Base-by-base conservation (phyloP, 92 coral and sea anemone species). In the Muricea muricata region DNA sequence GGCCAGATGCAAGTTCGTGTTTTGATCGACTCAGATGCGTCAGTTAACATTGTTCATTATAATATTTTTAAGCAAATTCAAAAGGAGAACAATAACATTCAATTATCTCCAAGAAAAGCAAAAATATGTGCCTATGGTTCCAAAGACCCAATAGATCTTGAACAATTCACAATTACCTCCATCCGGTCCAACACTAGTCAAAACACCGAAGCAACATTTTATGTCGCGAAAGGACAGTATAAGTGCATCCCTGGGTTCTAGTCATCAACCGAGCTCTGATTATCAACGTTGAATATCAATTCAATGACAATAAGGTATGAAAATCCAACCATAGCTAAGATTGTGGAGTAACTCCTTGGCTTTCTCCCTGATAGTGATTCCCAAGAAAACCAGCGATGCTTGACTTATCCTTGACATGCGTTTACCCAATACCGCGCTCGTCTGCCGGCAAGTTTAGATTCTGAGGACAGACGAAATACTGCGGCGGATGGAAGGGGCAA, bases 401-500 rank as follows among this genome's bases (percentile, higher is more conserved):
- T 76, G 86, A 33, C 74, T 90, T 8, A 91, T 50, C 5, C 68
- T 86, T 1, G 79, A 83, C 75, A 90, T 83, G 89, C 75, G 72
- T 40, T 37, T 75, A 30, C 93, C 91, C 0, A 91, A 91, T 65
- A 40, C 70, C 14, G 81, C 84, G 17, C 74, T 87, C 20, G 50
- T 74, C 33, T 6, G 93, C 29, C 80, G 84, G 4, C 28, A 85
- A 73, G 87, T 87, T 6, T 85, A 87, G 60, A 87, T 91, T 24
- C 93, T 87, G 3, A 91, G 89, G 3, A 85, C 84, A 1, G 72
- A 87, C 48, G 81, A 87, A 24, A 91, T 87, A 9, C 76, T 87
- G n/a, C 91, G 32, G 8, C 3, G 79, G 52, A 83, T 79, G 89
- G 84, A 91, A 57, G 87, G 91, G 20, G 87, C 89, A 1, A 79